Evolutionary conservation across 2,888 invertebrate genomes (phyloP), one percentile per base, ranked within the genome.

Genomic region (Ophonus ardosiacus): DNA sequence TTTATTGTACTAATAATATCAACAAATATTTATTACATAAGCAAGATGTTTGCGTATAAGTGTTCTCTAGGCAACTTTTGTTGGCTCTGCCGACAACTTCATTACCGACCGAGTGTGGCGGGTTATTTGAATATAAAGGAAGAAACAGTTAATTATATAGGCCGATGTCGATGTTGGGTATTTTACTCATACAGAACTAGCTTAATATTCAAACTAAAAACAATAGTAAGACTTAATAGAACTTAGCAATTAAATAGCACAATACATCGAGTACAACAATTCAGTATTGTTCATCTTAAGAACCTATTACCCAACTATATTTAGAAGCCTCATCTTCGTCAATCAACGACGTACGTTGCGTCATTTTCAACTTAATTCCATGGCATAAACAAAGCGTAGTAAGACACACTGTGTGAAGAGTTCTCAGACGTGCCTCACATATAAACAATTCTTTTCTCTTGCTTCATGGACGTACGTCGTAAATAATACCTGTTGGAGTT

Each of bases 311-410:
- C 68, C 68, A 13, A 68, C 68, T 68, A 68, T 68, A 63, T 63
- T 24, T 63, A 63, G 59, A 59, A 59, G 63, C 13, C 18, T 31
- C 31, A 68, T 38, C 68, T 24, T n/a, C 38, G 15, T 38, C 68
- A 68, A 68, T 68, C 68, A 38, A n/a, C 31, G 76, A 76, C 51
- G 10, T 18, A 76, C 76, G 76, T 51, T 18, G 76, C 76, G 43
- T 17, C 24, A 68, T 68, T 68, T 68, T 68, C 68, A 68, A 68
- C 24, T 68, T 68, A 68, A 68, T 68, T 68, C 68, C 68, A 68
- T 38, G 68, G 38, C 31, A 76, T 76, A 76, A 76, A 76, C 76
- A 76, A 76, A 68, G 68, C 31, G 24, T 68, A 68, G 68, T 68
- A 68, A 63, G 17, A 38, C 24, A 5, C 31, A 7, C 13, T 7